Evolutionary conservation across 2,888 invertebrate species (phyloP).

Genomic region (Ceratothoa steindachneri): DNA sequence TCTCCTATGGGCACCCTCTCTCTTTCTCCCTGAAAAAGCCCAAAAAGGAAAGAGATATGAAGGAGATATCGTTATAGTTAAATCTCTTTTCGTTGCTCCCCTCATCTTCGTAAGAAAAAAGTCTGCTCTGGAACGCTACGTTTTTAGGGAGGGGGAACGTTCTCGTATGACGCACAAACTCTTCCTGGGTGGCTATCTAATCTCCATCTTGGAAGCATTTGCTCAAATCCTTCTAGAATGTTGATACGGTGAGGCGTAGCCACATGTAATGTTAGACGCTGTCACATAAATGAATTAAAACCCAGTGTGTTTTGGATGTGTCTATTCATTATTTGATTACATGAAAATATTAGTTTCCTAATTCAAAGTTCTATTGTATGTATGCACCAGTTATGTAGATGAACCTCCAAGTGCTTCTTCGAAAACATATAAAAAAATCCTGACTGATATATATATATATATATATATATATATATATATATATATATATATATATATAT

Average conservation of each 20-base stretch:
- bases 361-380: no score
- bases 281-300: neutral
- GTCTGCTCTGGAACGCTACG: neutral
- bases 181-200: neutral
- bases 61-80: no score
- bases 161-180: neutral
- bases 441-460: neutral
- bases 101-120: no score
- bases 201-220: neutral
- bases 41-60: no score
- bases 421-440: no score
- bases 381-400: no score
- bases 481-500: neutral
- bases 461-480: neutral
- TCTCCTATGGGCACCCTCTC: no score
- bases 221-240: neutral
- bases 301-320: neutral
- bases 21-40: no score
- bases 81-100: no score
- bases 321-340: neutral
- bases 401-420: no score
- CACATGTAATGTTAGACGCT: neutral
- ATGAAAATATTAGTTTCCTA: no score
- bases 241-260: neutral
- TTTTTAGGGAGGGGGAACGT: no score